Percentiles rank a stretch among this genome's conserved stretches.
Conservation (phyloP, 2,797 vertebrate genomes). For the Rhadinocentrus ornatus region DNA sequence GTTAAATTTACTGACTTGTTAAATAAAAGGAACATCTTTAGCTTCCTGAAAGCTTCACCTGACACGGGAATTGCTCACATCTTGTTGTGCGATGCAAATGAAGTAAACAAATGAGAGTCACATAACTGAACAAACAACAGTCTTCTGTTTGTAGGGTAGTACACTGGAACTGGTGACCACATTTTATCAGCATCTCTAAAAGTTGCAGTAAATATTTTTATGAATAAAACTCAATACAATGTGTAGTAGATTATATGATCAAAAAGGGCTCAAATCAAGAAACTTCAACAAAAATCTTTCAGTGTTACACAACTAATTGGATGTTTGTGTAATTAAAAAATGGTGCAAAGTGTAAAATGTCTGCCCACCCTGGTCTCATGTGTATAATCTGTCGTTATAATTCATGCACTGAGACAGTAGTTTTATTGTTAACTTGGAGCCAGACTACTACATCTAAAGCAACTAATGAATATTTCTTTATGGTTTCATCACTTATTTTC, state of each 20-base stretch:
- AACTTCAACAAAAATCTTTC: no score
- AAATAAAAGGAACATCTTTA: neutral
- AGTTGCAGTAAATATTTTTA: neutral
- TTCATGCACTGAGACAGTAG: neutral
- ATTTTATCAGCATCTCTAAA: neutral
- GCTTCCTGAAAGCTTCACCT: accelerated
- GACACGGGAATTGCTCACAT: neutral
- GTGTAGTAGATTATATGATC: neutral
- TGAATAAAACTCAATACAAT: neutral
- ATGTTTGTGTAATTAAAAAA: neutral
- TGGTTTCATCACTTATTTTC: neutral
- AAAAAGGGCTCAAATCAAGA: no score
- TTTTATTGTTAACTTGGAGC: neutral
- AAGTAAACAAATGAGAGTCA: constrained; percentile 12
- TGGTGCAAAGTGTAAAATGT: neutral
- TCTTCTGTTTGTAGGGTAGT: neutral
- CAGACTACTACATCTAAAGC: neutral
- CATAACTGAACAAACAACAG: neutral
- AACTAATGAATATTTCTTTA: neutral
- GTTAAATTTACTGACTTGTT: neutral
- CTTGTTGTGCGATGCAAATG: neutral
- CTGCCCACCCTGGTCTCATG: neutral
- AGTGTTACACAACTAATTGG: neutral
- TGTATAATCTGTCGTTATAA: neutral
- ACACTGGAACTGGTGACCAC: neutral